These are phyloP conservation scores for Caenorhabditis sp. DNA, from an alignment of 2,888 invertebrate genomes.

Conservation along the genomic window DNA sequence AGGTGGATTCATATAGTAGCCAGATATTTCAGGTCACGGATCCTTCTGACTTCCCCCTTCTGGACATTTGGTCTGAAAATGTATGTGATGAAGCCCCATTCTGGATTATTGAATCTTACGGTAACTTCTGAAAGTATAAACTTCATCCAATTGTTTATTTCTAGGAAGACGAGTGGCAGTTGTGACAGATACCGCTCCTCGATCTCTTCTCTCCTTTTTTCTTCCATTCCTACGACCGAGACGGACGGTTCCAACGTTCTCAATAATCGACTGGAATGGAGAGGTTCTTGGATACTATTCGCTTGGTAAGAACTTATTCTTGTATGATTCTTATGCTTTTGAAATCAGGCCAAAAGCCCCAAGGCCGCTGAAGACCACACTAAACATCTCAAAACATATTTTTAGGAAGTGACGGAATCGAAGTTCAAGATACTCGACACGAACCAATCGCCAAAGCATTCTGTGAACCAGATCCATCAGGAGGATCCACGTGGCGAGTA, in stretches of 20 bases:
- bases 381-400: not conserved
- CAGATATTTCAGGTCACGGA: slow-evolving; percentile 76
- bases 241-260: slow-evolving; percentile 58
- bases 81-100: slow-evolving; percentile 73
- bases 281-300: slow-evolving; percentile 68
- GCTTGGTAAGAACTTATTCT: slow-evolving; percentile 36
- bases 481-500: slow-evolving; percentile 62
- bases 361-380: not conserved
- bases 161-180: slow-evolving; percentile 68
- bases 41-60: slow-evolving; percentile 77
- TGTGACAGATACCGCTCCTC: slow-evolving; percentile 65
- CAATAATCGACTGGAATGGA: slow-evolving; percentile 72
- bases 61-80: slow-evolving; percentile 79
- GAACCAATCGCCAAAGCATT: slow-evolving; percentile 64
- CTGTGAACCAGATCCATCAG: slow-evolving; percentile 60
- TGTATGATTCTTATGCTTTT: no score
- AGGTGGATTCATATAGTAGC: not conserved
- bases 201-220: slow-evolving; percentile 59
- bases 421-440: slow-evolving; percentile 64
- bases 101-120: slow-evolving; percentile 73
- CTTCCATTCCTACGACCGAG: slow-evolving; percentile 64
- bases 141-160: not conserved
- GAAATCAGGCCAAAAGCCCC: no score
- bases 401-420: slow-evolving; percentile 58
- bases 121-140: slow-evolving; percentile 20